Conservation (phyloP, 2,113 vertebrate species). For the Macheiramphus alcinus region DNA sequence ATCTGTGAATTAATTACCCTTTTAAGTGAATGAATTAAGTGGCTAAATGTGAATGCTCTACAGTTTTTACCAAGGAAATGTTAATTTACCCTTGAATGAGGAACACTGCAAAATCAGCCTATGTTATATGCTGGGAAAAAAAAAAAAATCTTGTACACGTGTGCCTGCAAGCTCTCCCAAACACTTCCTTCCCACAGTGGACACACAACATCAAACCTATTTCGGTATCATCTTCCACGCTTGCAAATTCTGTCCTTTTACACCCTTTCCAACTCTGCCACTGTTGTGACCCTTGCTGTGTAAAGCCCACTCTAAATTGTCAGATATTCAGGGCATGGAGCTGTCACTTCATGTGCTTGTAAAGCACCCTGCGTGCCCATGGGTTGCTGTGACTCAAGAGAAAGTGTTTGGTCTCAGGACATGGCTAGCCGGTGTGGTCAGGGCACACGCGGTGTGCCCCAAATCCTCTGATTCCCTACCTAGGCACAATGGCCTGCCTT, state of each 20-base stretch:
- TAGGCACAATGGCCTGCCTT: not conserved
- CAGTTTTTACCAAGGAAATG: not conserved
- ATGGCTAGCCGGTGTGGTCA: not conserved
- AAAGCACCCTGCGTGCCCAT: not conserved
- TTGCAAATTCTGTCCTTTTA: not conserved
- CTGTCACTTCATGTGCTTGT: not conserved
- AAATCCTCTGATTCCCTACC: not conserved
- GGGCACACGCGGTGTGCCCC: fast-evolving
- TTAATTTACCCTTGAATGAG: not conserved
- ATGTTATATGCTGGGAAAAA: not conserved
- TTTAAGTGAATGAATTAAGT: not conserved
- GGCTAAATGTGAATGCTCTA: not conserved
- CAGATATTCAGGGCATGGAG: not conserved
- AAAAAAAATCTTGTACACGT: fast-evolving
- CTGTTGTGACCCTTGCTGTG: not conserved
- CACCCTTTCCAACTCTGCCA: not conserved
- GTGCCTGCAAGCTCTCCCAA: not conserved
- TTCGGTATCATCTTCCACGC: not conserved
- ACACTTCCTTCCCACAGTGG: not conserved
- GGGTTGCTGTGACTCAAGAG: not conserved
- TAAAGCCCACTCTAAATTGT: not conserved
- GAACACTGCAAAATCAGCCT: not conserved
- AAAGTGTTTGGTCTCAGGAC: not conserved
- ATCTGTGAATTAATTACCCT: constrained; percentile 41
- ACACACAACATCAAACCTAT: not conserved